Conservation (phyloP, 2,797 vertebrate genomes). For the Tachyglossus aculeatus region DNA sequence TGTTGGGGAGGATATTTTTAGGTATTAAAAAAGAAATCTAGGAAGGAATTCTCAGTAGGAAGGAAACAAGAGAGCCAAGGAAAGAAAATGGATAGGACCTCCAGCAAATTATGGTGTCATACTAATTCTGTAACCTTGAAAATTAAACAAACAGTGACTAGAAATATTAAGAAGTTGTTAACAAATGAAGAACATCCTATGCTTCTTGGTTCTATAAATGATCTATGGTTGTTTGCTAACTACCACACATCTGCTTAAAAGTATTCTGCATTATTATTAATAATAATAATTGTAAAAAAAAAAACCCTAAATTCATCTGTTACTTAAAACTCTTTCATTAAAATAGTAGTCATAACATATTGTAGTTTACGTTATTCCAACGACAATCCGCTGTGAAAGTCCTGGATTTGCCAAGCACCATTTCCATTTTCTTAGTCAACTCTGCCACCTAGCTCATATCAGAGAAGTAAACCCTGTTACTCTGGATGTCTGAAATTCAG, state of each 20-base stretch:
- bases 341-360: constrained; percentile 23
- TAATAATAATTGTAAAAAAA: not conserved
- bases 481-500: not conserved
- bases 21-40: constrained; percentile 53
- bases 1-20: constrained; percentile 57
- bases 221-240: constrained; percentile 41
- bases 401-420: constrained; percentile 6
- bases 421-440: constrained; percentile 49
- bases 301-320: not conserved
- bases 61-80: constrained; percentile 25
- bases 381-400: not conserved
- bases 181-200: constrained; percentile 46
- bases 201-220: constrained; percentile 27
- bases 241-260: constrained; percentile 42
- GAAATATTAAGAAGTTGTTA: no score
- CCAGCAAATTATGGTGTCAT: constrained; percentile 22
- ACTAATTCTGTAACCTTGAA: no score
- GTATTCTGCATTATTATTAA: constrained; percentile 47
- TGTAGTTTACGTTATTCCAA: constrained; percentile 18
- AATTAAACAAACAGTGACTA: no score
- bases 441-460: constrained; percentile 51
- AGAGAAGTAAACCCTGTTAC: constrained; percentile 12
- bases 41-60: constrained; percentile 41
- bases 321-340: not conserved
- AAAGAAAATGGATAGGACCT: constrained; percentile 18